phyloP scores from a whole-genome alignment of 2,797 vertebrate genomes.

The Catamblyrhynchus diadema region DNA sequence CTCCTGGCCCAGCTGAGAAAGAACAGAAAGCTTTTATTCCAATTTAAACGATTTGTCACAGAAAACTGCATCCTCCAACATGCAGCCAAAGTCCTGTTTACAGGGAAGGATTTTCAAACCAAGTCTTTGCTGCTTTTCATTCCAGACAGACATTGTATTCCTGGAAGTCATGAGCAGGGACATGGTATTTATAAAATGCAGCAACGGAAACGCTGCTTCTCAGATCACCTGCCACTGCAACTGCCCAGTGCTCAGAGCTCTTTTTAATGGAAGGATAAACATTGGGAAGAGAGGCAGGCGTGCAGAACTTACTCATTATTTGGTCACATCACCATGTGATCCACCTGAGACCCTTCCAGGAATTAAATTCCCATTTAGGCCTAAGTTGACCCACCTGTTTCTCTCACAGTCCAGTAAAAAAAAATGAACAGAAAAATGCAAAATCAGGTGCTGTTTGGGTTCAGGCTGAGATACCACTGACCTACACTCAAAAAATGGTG shows the following conservation, averaged over 20 bases:
- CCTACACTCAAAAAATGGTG: background rate
- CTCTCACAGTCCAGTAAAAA: background rate
- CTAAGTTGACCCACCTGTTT: background rate
- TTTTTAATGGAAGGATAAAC: background rate
- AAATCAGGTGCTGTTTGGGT: background rate
- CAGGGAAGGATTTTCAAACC: background rate
- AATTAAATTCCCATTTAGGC: background rate
- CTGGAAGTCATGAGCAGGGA: slow-evolving; percentile 44
- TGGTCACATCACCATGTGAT: background rate
- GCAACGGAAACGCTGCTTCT: background rate
- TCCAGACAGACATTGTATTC: background rate
- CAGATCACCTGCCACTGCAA: slow-evolving; percentile 27
- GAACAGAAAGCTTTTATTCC: slow-evolving; percentile 13
- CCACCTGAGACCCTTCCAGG: background rate
- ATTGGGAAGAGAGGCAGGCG: background rate
- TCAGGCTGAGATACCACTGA: background rate
- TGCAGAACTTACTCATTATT: background rate
- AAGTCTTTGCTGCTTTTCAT: background rate
- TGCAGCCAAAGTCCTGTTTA: accelerated
- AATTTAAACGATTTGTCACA: background rate
- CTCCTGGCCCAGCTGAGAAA: slow-evolving; percentile 2
- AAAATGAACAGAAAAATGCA: background rate
- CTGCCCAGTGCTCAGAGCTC: background rate
- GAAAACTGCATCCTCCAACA: background rate
- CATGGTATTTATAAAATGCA: slow-evolving; percentile 7